These are phyloP conservation scores for Sylvilagus floridanus DNA, from an alignment of 2,797 vertebrate genomes.

Conservation along the genomic window DNA sequence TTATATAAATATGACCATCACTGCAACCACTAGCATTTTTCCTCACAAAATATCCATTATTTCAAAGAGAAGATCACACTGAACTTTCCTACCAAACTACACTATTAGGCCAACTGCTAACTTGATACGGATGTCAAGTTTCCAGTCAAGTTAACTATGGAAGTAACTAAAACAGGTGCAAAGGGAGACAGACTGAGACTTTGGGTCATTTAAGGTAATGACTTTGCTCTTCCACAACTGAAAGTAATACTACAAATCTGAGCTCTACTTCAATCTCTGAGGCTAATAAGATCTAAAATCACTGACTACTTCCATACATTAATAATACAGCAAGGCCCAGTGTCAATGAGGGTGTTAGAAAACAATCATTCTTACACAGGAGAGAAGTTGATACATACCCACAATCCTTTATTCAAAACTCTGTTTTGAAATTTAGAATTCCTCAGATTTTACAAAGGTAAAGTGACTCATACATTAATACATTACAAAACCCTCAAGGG, in stretches of 20 bases:
- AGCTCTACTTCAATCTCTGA: neutral
- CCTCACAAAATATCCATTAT: conserved; percentile 44
- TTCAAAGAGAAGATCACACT: conserved; percentile 27
- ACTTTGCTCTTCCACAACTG: conserved; percentile 68
- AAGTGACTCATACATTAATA: neutral
- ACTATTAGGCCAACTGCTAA: neutral
- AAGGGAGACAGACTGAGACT: conserved; percentile 14
- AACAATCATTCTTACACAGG: conserved; percentile 30
- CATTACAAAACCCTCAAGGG: neutral
- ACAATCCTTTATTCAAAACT: conserved; percentile 53
- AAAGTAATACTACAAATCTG: conserved; percentile 49
- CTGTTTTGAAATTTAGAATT: conserved; percentile 18
- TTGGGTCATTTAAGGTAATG: conserved; percentile 60
- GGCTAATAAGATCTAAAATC: conserved; percentile 43
- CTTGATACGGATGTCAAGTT: conserved; percentile 62
- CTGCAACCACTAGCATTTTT: neutral
- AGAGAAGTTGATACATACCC: neutral
- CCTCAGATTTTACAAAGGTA: conserved; percentile 18
- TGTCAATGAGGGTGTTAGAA: neutral
- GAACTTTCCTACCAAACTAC: conserved; percentile 53
- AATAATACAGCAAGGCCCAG: conserved; percentile 31
- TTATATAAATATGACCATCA: neutral
- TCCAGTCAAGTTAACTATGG: conserved; percentile 41
- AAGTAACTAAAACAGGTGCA: conserved; percentile 63
- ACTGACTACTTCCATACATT: conserved; percentile 24